These are phyloP conservation scores for Brachyalestes nurse DNA, from an alignment of 2,797 vertebrate genomes.

Conservation along the genomic window DNA sequence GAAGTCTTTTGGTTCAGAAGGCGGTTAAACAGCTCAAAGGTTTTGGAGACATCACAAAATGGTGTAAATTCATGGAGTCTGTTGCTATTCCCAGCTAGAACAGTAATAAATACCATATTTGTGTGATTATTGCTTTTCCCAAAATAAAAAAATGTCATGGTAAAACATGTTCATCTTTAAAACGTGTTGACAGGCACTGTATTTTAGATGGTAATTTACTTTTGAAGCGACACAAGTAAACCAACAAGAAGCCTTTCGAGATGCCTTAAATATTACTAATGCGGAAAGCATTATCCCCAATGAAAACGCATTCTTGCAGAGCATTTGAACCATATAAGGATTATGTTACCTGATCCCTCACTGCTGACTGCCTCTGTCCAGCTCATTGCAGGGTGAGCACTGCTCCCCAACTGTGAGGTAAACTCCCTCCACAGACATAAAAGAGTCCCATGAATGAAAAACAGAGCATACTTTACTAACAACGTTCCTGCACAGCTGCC, in stretches of 20 bases:
- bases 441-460: slow-evolving; percentile 2
- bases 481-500: slow-evolving; percentile 21
- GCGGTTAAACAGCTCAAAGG: not conserved
- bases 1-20: not conserved
- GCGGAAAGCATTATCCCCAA: slow-evolving; percentile 38
- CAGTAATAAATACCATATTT: not conserved
- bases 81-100: not conserved
- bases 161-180: not conserved
- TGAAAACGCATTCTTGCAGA: slow-evolving; percentile 64
- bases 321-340: slow-evolving; percentile 74
- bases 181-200: not conserved
- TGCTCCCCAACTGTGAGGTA: slow-evolving; percentile 30
- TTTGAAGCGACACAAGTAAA: not conserved
- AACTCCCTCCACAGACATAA: slow-evolving; percentile 6
- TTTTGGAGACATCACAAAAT: not conserved
- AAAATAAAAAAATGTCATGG: not conserved
- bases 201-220: not conserved
- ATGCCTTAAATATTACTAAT: slow-evolving; percentile 6
- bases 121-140: not conserved
- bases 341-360: slow-evolving; percentile 66
- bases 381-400: not conserved
- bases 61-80: not conserved
- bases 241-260: not conserved
- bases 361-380: slow-evolving; percentile 28
- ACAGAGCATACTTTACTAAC: slow-evolving; percentile 25